Conservation (phyloP, 2,888 invertebrate species). For the Mythimna loreyi region DNA sequence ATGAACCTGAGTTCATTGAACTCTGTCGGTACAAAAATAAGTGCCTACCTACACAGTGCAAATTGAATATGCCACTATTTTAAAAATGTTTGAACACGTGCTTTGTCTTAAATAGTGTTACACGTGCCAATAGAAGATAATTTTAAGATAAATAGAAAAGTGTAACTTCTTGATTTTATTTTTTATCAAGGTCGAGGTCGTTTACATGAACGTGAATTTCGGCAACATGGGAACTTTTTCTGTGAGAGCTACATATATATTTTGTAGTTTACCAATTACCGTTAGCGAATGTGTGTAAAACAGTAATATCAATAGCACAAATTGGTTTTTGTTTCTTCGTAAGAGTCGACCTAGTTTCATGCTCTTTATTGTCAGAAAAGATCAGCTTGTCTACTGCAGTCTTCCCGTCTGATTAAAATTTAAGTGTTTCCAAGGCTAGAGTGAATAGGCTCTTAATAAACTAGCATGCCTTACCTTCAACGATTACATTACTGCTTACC, state of each 20-base stretch:
- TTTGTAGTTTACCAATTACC: constrained; percentile 6
- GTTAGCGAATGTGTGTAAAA: not conserved
- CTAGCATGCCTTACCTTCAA: too few relatives aligned
- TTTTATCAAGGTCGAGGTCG: constrained; percentile 28
- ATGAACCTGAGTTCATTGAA: constrained; percentile 53
- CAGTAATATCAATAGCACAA: constrained; percentile 4
- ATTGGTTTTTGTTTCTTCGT: not conserved
- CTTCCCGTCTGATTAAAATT: too few relatives aligned
- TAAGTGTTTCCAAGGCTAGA: too few relatives aligned
- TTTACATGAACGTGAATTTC: constrained; percentile 28
- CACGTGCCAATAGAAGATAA: constrained; percentile 8
- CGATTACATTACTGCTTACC: too few relatives aligned
- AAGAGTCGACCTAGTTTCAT: not conserved
- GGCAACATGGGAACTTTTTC: constrained; percentile 11
- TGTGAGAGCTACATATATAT: not conserved
- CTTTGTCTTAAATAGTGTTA: constrained; percentile 16
- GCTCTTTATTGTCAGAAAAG: not conserved
- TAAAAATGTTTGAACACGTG: constrained; percentile 34
- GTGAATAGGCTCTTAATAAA: too few relatives aligned
- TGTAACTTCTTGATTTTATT: not conserved
- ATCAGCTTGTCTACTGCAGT: too few relatives aligned
- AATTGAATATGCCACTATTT: constrained; percentile 57
- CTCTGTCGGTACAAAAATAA: constrained; percentile 56
- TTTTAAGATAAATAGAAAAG: constrained; percentile 1
- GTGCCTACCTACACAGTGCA: constrained; percentile 48